These are phyloP conservation scores for Whitmania pigra DNA, from an alignment of 1,140 invertebrate species.

Conservation along the genomic window DNA sequence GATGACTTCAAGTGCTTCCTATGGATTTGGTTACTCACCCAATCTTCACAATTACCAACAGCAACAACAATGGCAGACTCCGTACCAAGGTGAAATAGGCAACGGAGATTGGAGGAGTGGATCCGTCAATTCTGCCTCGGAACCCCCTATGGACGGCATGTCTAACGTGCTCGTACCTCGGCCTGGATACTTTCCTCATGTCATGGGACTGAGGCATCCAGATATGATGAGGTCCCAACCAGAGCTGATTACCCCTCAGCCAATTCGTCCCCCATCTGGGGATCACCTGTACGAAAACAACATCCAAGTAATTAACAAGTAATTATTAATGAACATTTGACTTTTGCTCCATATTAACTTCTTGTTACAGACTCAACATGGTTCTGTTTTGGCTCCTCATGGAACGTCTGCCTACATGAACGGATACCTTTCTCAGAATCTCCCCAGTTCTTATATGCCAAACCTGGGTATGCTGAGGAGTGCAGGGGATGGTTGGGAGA, in stretches of 20 bases:
- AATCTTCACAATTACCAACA: not conserved
- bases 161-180: not conserved
- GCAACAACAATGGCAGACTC: not conserved
- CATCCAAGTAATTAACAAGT: not conserved
- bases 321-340: not conserved
- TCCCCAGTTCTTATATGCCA: not conserved
- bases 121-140: not conserved
- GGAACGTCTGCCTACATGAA: not conserved
- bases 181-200: not conserved
- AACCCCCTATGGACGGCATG: not conserved
- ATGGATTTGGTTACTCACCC: not conserved
- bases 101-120: constrained; percentile 5
- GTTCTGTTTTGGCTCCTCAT: not conserved
- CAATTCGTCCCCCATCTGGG: not conserved
- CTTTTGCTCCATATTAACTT: not conserved
- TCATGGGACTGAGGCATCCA: not conserved
- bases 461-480: constrained; percentile 1
- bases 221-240: constrained; percentile 2
- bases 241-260: not conserved
- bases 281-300: not conserved
- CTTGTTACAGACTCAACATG: not conserved
- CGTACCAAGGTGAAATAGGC: constrained; percentile 2
- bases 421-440: not conserved
- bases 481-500: constrained; percentile 9
- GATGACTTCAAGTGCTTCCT: not conserved